Evolutionary conservation across 2,797 vertebrate genomes (phyloP), one percentile per base, ranked within the genome.

Genomic region (Gymnothorax javanicus): DNA sequence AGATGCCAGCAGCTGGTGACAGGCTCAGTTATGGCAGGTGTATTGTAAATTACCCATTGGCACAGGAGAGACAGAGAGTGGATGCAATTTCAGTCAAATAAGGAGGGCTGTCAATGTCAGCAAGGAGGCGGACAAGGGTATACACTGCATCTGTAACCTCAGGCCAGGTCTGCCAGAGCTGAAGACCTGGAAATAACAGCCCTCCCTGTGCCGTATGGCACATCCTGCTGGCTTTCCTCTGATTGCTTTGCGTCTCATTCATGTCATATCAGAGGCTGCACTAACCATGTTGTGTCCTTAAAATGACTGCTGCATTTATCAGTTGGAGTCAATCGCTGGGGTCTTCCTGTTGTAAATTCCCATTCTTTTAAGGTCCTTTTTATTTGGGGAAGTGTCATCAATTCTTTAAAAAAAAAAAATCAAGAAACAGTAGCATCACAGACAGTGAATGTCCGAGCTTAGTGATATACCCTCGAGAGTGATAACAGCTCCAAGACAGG

Each of bases 41-140:
- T n/a, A 56, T 23, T 57, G 59, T 57, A 57, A 83, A 83, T 59
- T 58, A 83, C 81, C 25, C 81, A 25, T 54, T 7, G 7, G 23
- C 81, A 82, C n/a, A 9, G n/a, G 23, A 13, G 54, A 27, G 23
- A n/a, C 12, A n/a, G 54, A 15, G 54, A 25, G 56, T 58, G 54
- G 54, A 89, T 92, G 91, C 92, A 89, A 20, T 90, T 91, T 89
- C 91, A 92, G 43, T 79, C 89, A 91, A 89, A 92, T 91, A 89
- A 91, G 89, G 91, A 43, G 89, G 87, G 77, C 89, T 89, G 91
- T 93, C 89, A 91, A 90, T 89, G 90, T 82, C 25, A 60, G 58
- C 15, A 82, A 17, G 58, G n/a, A 90, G 23, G 1, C 33, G 82
- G 58, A 83, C 57, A 58, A 27, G n/a, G 82, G 57, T 9, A 13